Evolutionary conservation across 1,140 invertebrate species (phyloP), one percentile per base, ranked within the genome.

Genomic region (Panonychus citri): DNA sequence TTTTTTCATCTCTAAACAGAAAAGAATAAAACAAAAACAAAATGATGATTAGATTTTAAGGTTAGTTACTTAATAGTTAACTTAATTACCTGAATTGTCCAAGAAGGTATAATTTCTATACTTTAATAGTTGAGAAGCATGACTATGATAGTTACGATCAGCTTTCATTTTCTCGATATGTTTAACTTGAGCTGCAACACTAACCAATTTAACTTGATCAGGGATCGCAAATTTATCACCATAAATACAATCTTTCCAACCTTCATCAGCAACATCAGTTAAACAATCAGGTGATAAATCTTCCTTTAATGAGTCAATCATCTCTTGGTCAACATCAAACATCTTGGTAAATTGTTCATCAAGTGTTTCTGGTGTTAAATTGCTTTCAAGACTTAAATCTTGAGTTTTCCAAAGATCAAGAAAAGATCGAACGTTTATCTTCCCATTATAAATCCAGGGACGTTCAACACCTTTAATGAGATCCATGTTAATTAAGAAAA

Each of bases 221-320:
- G 21, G 48, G 26, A 19, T 15, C 10, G 21, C 3, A 24, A 26
- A 24, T 25, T 50, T 15, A 24, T 50, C 26, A 3, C 48, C 21
- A 50, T 25, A 15, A 7, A 15, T 28, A 21, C 17, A 24, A 17
- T 34, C 26, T 34, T n/a, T 17, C 21, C 27, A 26, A 42, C 25
- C 26, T 21, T 56, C n/a, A 19, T 56, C 42, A 17, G 19, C 28
- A 4, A 27, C n/a, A 49, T 49, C 30, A 24, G 10, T 26, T 25
- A 56, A 49, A n/a, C 26, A 10, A 37, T 49, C 27, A 17, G 26
- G 25, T 13, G 48, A 26, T 19, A 49, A 19, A 37, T 49, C 19
- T 49, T 26, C 19, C n/a, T 56, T n/a, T n/a, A 56, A 37, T 49
- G 40, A 26, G 19, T 56, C 43, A 19, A 56, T n/a, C 21, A 37